phyloP scores from a whole-genome alignment of 2,113 vertebrate genomes.

The Eleginops maclovinus region DNA sequence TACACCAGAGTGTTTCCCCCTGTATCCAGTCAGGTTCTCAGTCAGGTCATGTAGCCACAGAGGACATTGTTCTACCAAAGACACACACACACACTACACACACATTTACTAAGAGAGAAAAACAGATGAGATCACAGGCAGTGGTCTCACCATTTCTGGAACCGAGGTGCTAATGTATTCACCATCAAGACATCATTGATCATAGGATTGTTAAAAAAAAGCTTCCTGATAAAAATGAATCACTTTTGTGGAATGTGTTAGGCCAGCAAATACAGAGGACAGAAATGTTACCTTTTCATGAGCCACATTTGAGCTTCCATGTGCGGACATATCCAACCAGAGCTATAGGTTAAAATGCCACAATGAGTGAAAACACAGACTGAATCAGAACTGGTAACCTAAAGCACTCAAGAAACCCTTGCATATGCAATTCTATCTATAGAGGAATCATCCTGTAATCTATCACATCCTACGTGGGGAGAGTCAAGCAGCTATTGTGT shows the following conservation, averaged over 20 bases:
- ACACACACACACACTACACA: slow-evolving; percentile 41
- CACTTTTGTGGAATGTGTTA: slow-evolving; percentile 7
- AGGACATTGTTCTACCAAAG: slow-evolving; percentile 50
- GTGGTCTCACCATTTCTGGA: slow-evolving; percentile 27
- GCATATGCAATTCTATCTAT: not conserved
- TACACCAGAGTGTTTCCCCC: not conserved
- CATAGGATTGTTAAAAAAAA: slow-evolving; percentile 16
- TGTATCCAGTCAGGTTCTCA: slow-evolving; percentile 24
- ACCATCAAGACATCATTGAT: slow-evolving; percentile 11
- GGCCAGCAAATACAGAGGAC: not conserved
- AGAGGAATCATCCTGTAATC: slow-evolving; percentile 8
- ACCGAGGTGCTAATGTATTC: not conserved
- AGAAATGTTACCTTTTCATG: not conserved
- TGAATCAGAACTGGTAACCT: not conserved
- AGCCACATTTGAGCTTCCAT: not conserved
- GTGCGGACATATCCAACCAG: slow-evolving; percentile 1
- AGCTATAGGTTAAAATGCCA: not conserved
- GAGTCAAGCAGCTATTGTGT: slow-evolving; percentile 2
- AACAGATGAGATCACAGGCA: slow-evolving; percentile 44
- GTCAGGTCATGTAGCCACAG: slow-evolving; percentile 41
- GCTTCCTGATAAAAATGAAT: not conserved
- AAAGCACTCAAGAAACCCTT: slow-evolving; percentile 5
- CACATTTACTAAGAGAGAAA: slow-evolving; percentile 11
- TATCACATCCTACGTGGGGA: not conserved
- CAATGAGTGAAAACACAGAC: not conserved